Evolutionary conservation across 2,888 invertebrate species (phyloP).

Genomic region (Drosophila longiperda): DNA sequence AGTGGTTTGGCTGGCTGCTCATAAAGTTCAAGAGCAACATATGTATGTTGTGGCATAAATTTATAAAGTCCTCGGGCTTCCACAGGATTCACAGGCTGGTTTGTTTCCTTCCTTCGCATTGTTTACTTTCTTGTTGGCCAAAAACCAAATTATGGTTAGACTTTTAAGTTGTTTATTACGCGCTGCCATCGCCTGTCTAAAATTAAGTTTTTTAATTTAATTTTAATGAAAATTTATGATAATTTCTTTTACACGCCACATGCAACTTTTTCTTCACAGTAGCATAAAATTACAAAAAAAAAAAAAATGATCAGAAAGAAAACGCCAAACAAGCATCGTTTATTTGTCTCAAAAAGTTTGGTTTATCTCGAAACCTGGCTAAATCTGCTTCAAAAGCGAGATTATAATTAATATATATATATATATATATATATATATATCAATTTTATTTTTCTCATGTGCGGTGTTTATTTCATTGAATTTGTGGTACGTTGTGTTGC

Average conservation of each 20-base stretch:
- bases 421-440: slow-evolving; percentile 27
- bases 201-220: slow-evolving; percentile 79
- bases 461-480: neutral
- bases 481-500: neutral
- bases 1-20: slow-evolving; percentile 23
- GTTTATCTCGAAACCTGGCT: slow-evolving; percentile 36
- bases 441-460: neutral
- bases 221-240: slow-evolving; percentile 81
- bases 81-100: slow-evolving; percentile 2
- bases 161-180: slow-evolving; percentile 83
- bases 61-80: slow-evolving; percentile 64
- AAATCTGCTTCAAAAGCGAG: slow-evolving; percentile 48
- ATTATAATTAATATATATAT: slow-evolving; percentile 53
- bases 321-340: slow-evolving; percentile 33
- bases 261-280: slow-evolving; percentile 15
- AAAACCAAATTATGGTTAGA: slow-evolving; percentile 83
- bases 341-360: slow-evolving; percentile 65
- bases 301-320: slow-evolving; percentile 4
- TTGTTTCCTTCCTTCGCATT: slow-evolving; percentile 9
- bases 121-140: slow-evolving; percentile 62
- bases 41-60: slow-evolving; percentile 80
- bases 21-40: slow-evolving; percentile 77
- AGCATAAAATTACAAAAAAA: neutral
- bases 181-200: slow-evolving; percentile 37
- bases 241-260: slow-evolving; percentile 74